Base-by-base conservation (phyloP, 2,113 vertebrate genomes). In the Perca schrenkii region DNA sequence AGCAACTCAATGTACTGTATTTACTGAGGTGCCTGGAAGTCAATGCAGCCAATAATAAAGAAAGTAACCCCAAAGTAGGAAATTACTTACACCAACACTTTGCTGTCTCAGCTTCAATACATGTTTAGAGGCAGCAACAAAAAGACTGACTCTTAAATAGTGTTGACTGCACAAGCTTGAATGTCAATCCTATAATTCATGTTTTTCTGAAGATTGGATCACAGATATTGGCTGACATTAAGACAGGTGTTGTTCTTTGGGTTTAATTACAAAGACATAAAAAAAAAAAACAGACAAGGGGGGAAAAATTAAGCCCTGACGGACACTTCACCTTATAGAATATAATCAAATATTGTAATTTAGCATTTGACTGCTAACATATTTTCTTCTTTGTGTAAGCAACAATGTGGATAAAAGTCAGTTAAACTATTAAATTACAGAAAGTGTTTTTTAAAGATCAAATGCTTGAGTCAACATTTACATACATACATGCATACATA, bases 11-110 rank as follows among this genome's bases (percentile, higher is more conserved):
- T 58, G 47, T 12, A 40, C 40, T 49, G 72, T 49, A 28, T 74
- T 77, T 46, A 75, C 62, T n/a, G 67, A 68, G 31, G 47, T 16
- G 21, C 40, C 10, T 1, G n/a, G 25, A 62, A 34, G 21, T 79
- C 17, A 47, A 79, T 8, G 31, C 36, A 78, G n/a, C 43, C 67
- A 58, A 53, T 47, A 72, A 75, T 66, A 86, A 82, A 82, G 80
- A 19, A 66, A 65, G 79, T 21, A 40, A 65, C 19, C 34, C 16
- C 19, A 52, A 17, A 64, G 47, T 8, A n/a, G 54, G 79, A 34
- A 43, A 34, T 75, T 43, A 65, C 36, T 77, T 16, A 12, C 0
- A 71, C 11, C 3, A 17, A 71, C n/a, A 63, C 71, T 68, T 12
- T 74, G 52, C 28, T 68, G 19, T 22, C 13, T 10, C 12, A 47